Conservation (phyloP, 2,797 vertebrate species). For the Gallinago solitaria region DNA sequence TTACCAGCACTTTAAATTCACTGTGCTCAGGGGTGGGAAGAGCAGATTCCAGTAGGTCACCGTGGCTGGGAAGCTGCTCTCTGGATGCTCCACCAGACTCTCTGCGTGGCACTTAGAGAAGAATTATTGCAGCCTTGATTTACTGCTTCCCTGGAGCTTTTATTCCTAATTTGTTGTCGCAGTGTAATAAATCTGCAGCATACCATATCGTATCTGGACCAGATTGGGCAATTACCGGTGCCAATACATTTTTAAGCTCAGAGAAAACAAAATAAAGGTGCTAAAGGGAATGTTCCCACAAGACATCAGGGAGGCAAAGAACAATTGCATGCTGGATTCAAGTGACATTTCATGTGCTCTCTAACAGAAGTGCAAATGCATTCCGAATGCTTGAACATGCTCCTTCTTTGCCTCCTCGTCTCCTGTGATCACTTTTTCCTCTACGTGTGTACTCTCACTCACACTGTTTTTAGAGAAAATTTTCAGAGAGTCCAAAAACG, state of each 20-base stretch:
- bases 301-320: neutral
- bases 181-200: neutral
- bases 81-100: neutral
- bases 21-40: neutral
- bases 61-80: fast-evolving
- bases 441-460: neutral
- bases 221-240: neutral
- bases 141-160: neutral
- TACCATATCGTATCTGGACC: neutral
- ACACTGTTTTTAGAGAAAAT: constrained; percentile 48
- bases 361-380: neutral
- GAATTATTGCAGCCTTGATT: neutral
- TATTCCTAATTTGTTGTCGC: neutral
- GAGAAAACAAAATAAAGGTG: neutral
- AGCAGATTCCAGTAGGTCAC: neutral
- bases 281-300: neutral
- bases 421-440: constrained; percentile 16
- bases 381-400: neutral
- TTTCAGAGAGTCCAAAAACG: constrained; percentile 42
- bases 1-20: neutral
- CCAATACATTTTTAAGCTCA: neutral
- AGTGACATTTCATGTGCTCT: neutral
- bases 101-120: neutral
- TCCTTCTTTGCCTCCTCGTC: neutral
- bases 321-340: neutral